phyloP scores from a whole-genome alignment of 2,113 vertebrate species.

The Cyphotilapia sp. region DNA sequence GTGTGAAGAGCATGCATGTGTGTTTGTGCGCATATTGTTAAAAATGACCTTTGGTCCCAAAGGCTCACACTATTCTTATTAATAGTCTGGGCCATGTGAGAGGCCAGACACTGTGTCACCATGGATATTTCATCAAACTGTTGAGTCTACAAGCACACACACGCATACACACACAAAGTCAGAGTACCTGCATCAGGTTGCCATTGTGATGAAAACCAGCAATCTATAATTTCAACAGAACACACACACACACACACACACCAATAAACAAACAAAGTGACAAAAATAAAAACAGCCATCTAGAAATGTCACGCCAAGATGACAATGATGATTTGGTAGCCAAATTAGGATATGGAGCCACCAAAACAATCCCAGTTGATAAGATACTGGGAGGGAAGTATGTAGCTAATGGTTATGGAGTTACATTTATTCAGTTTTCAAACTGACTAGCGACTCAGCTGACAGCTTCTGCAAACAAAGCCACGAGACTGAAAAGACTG shows the following conservation, averaged over 20 bases:
- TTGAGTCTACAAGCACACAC: neutral
- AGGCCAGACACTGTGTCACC: constrained; percentile 22
- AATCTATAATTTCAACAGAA: neutral
- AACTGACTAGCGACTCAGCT: neutral
- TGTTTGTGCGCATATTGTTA: neutral
- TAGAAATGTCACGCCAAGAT: neutral
- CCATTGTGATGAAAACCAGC: neutral
- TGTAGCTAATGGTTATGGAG: neutral
- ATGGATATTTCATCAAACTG: constrained; percentile 35
- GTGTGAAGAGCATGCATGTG: neutral
- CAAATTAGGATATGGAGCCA: neutral
- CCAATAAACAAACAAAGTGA: neutral
- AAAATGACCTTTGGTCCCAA: constrained; percentile 34
- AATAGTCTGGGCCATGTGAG: constrained; percentile 19
- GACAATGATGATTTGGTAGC: neutral
- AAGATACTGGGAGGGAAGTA: neutral
- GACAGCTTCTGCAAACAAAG: constrained; percentile 15
- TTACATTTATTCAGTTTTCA: constrained; percentile 12
- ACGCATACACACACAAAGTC: neutral
- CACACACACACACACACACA: neutral
- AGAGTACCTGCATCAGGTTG: neutral
- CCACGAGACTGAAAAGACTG: neutral
- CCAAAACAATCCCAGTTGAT: neutral
- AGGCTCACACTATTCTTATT: constrained; percentile 34
- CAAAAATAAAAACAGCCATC: neutral